Conservation (phyloP, 2,797 vertebrate species). For the Acestrorhynchus altus region DNA sequence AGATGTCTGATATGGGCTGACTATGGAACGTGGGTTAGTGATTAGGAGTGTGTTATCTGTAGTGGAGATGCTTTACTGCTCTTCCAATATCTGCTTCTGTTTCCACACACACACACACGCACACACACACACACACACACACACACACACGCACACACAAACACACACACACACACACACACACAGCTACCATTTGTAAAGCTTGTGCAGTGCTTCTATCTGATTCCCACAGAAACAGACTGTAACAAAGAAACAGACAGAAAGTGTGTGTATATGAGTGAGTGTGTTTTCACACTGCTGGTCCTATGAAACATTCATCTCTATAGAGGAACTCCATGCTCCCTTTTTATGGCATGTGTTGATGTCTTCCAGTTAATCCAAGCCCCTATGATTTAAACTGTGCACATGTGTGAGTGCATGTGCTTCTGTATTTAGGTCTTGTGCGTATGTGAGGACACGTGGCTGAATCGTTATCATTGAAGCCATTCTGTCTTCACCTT, state of each 20-base stretch:
- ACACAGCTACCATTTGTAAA: constrained; percentile 31
- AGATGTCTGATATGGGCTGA: constrained; percentile 29
- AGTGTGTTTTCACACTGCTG: constrained; percentile 19
- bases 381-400: constrained; percentile 2
- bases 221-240: constrained; percentile 23
- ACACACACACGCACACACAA: constrained; percentile 24
- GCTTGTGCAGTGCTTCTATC: constrained; percentile 7
- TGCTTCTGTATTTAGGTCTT: neutral
- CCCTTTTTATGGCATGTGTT: constrained; percentile 16
- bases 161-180: no score
- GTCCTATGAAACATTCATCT: constrained; percentile 45
- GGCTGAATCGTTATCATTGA: no score
- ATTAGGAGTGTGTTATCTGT: constrained; percentile 23
- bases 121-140: constrained; percentile 17
- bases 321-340: neutral
- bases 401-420: neutral
- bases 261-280: neutral
- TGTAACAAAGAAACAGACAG: constrained; percentile 36
- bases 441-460: no score
- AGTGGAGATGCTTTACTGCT: constrained; percentile 3
- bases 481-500: no score
- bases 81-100: constrained; percentile 17
- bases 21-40: constrained; percentile 10
- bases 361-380: neutral
- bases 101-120: constrained; percentile 15